phyloP scores from a whole-genome alignment of 1,140 invertebrate species.

The Conopomorpha cramerella region DNA sequence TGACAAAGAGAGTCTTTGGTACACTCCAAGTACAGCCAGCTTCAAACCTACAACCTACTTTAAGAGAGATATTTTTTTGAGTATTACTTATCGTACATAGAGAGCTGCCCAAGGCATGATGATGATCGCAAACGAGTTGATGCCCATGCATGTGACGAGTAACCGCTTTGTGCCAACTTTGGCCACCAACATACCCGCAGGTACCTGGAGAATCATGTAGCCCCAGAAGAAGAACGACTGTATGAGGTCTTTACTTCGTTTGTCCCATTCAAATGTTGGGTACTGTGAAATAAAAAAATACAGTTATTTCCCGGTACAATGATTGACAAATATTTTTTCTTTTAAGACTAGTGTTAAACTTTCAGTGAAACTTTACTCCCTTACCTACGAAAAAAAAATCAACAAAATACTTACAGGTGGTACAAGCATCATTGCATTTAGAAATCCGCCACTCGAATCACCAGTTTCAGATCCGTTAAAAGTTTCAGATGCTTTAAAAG shows the following conservation, averaged over 20 bases:
- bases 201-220: constrained; percentile 62
- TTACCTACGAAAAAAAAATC: background rate
- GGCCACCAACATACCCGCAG: constrained; percentile 58
- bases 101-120: constrained; percentile 6
- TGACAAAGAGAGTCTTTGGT: too few relatives aligned
- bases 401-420: constrained; percentile 5
- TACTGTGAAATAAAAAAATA: background rate
- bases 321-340: too few relatives aligned
- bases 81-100: constrained; percentile 17
- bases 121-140: constrained; percentile 7
- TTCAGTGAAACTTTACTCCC: background rate
- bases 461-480: background rate
- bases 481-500: too few relatives aligned
- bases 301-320: too few relatives aligned
- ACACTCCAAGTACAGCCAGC: too few relatives aligned
- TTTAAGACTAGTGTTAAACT: too few relatives aligned
- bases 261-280: constrained; percentile 52
- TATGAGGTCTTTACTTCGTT: constrained; percentile 44
- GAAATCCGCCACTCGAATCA: background rate
- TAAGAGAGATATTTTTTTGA: too few relatives aligned
- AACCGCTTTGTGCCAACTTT: constrained; percentile 51
- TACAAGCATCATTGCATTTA: background rate
- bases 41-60: too few relatives aligned
- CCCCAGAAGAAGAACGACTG: constrained; percentile 36
- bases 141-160: constrained; percentile 3